A percentile compares a stretch with the other conserved stretches of the same genome.
Evolutionary conservation across 2,888 invertebrate genomes (phyloP).

Genomic region (Hypomecis punctinalis): DNA sequence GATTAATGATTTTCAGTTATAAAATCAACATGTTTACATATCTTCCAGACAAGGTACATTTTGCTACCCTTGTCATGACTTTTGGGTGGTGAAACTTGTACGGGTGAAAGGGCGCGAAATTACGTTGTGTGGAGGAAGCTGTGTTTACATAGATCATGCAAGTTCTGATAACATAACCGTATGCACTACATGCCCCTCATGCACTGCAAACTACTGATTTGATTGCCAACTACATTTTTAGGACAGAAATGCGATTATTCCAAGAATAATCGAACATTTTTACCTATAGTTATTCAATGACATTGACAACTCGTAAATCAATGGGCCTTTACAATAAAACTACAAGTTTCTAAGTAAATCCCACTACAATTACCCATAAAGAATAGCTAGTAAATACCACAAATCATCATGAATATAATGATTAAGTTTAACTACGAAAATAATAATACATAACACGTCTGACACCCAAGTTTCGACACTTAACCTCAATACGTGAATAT

Average conservation of each 20-base stretch:
- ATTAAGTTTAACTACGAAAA: constrained; percentile 23
- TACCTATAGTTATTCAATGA: constrained; percentile 51
- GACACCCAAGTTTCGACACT: constrained; percentile 72
- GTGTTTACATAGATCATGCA: constrained; percentile 45
- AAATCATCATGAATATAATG: neutral
- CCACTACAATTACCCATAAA: neutral
- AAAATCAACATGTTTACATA: constrained; percentile 3
- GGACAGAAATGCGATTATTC: neutral
- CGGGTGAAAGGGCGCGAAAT: constrained; percentile 84
- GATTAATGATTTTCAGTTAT: constrained; percentile 16
- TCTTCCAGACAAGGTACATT: constrained; percentile 1
- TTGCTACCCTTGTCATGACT: constrained; percentile 23
- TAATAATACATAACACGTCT: constrained; percentile 52
- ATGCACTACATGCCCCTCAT: constrained; percentile 2
- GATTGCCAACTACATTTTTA: neutral
- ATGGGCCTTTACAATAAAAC: constrained; percentile 47
- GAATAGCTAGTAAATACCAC: constrained; percentile 7
- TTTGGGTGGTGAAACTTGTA: constrained; percentile 37
- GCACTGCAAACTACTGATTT: neutral
- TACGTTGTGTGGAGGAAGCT: constrained; percentile 56
- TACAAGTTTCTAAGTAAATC: constrained; percentile 37
- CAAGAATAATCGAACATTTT: neutral
- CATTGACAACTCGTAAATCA: constrained; percentile 70
- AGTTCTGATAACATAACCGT: constrained; percentile 8
- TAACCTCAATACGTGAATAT: constrained; percentile 78